phyloP scores from a whole-genome alignment of 2,113 vertebrate genomes.

The Notothenia rossii region DNA sequence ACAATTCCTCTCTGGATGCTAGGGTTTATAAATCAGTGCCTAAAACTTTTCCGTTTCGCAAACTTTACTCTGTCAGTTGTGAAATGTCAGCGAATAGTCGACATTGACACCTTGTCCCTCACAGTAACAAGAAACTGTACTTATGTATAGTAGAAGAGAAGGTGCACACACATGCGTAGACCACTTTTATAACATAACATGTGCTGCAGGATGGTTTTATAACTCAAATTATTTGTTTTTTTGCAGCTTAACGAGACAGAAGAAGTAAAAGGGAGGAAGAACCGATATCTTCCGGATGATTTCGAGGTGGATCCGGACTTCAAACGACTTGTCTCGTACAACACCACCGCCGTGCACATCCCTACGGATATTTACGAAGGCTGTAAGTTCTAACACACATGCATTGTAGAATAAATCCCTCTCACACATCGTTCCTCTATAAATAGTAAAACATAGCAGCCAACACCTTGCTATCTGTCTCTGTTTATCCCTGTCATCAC shows the following conservation, averaged over 20 bases:
- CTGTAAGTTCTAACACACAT: conserved; percentile 87
- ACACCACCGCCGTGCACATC: conserved; percentile 93
- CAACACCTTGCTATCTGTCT: background rate
- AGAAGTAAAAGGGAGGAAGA: conserved; percentile 71
- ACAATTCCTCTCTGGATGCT: conserved; percentile 29
- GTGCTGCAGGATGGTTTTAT: background rate
- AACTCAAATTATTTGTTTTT: background rate
- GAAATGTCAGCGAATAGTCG: conserved; percentile 16
- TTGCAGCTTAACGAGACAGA: conserved; percentile 87
- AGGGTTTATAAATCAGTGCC: conserved; percentile 42
- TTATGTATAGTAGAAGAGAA: background rate
- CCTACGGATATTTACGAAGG: conserved; percentile 96
- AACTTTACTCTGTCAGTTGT: background rate
- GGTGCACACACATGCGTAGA: background rate
- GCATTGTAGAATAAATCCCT: background rate
- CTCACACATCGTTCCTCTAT: background rate
- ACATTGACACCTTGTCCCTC: conserved; percentile 28
- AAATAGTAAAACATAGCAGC: conserved; percentile 3
- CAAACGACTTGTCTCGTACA: conserved; percentile 89
- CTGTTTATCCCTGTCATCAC: conserved; percentile 15
- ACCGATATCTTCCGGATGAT: conserved; percentile 86
- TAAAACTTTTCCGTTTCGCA: conserved; percentile 23
- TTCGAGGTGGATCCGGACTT: conserved; percentile 90
- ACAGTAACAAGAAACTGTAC: background rate
- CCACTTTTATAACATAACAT: background rate